These are phyloP conservation scores for Ailuropoda melanoleuca DNA, from an alignment of 2,113 vertebrate species.

Conservation along the genomic window DNA sequence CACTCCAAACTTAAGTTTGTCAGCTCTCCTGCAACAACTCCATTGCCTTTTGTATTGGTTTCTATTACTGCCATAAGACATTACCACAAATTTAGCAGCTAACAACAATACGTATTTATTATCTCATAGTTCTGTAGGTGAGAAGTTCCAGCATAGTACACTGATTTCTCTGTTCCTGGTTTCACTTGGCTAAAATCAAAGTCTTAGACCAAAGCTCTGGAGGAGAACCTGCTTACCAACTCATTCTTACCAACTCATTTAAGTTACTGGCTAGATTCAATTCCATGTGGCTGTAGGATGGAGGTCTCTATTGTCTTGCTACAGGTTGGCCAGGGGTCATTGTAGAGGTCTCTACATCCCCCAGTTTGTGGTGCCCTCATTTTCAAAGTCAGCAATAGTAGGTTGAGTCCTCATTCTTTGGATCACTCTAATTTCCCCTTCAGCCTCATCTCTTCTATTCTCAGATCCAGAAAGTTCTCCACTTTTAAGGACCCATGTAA, in stretches of 20 bases:
- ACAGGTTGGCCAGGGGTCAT: not conserved
- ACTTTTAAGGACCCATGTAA: not conserved
- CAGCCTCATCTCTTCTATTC: accelerated
- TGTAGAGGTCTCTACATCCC: not conserved
- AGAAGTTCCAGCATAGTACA: not conserved
- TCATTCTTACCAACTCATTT: not conserved
- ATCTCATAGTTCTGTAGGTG: too few relatives aligned
- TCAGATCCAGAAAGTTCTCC: not conserved
- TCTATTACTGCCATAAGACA: not conserved
- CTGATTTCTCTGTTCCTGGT: not conserved
- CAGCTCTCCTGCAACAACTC: not conserved
- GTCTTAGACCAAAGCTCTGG: not conserved
- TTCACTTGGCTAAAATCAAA: not conserved
- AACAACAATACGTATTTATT: not conserved
- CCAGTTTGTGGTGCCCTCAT: not conserved
- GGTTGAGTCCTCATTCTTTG: not conserved
- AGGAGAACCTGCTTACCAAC: not conserved
- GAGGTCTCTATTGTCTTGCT: not conserved
- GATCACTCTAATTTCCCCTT: not conserved
- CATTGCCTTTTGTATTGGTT: not conserved
- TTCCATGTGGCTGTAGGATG: not conserved
- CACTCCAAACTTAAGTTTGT: not conserved
- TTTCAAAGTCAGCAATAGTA: not conserved
- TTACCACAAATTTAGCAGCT: not conserved
- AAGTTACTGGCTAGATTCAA: not conserved